phyloP scores from a whole-genome alignment of 1,140 invertebrate genomes.

The Drosophila kanapiae region DNA sequence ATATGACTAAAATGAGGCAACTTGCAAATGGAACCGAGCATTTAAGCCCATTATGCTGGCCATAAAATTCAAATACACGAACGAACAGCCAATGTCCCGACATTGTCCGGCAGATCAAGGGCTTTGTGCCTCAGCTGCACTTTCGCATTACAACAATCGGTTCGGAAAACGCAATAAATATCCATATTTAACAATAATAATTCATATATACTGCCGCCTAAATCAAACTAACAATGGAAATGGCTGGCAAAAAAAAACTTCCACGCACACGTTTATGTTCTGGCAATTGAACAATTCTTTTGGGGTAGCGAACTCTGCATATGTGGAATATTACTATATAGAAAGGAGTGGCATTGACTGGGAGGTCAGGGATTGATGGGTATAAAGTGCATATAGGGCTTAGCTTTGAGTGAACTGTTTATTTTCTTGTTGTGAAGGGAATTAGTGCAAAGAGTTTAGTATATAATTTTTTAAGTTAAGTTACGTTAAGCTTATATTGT shows the following conservation, averaged over 20 bases:
- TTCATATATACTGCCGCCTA: conserved; percentile 72
- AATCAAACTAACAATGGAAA: conserved; percentile 69
- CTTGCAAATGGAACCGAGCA: conserved; percentile 31
- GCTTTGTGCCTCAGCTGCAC: conserved; percentile 47
- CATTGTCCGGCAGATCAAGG: conserved; percentile 36
- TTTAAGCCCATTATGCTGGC: conserved; percentile 20
- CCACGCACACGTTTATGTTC: conserved; percentile 61
- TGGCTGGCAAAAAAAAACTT: conserved; percentile 26
- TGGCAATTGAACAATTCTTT: conserved; percentile 52
- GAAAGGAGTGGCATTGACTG: conserved; percentile 27
- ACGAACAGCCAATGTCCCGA: conserved; percentile 5
- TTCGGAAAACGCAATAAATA: conserved; percentile 67
- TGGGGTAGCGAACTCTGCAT: conserved; percentile 7
- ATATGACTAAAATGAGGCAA: conserved; percentile 37
- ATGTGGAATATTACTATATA: conserved; percentile 16
- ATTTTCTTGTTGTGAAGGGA: too few species aligned
- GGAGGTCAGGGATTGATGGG: conserved; percentile 12
- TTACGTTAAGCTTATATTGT: too few species aligned
- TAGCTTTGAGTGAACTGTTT: too few species aligned
- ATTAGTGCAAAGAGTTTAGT: too few species aligned
- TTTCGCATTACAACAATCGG: conserved; percentile 46
- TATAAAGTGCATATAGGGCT: conserved; percentile 2
- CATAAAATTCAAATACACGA: conserved; percentile 35
- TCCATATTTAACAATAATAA: conserved; percentile 81
- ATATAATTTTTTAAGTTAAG: too few species aligned